Percentiles rank a stretch among this genome's conserved stretches.
Conservation (phyloP, 35 echinoderm and acorn worm species). For the Apostichopus californicus region DNA sequence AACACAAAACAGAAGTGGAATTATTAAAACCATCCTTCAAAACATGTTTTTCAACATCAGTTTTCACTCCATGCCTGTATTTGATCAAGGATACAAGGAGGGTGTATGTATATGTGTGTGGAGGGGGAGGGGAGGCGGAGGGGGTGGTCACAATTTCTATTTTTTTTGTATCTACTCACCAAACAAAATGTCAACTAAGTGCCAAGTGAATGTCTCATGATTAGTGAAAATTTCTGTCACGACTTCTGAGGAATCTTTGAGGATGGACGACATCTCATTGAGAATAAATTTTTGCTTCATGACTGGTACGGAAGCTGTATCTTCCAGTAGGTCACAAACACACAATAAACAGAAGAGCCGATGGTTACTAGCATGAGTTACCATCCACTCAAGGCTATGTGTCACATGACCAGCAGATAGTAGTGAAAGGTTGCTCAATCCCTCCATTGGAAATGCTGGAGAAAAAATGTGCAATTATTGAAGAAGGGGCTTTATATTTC, state of each 20-base stretch:
- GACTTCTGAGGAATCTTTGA: background rate
- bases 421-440: slow-evolving; percentile 12
- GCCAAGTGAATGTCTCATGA: slow-evolving; percentile 35
- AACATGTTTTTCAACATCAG: too few species aligned
- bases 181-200: slow-evolving; percentile 9
- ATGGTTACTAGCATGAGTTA: background rate
- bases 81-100: too few species aligned
- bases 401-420: background rate
- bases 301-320: background rate
- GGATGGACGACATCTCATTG: background rate
- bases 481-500: too few species aligned
- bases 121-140: too few species aligned
- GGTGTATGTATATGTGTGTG: too few species aligned
- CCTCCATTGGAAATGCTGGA: background rate
- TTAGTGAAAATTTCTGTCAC: background rate
- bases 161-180: background rate
- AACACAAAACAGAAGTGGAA: too few species aligned
- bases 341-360: slow-evolving; percentile 5
- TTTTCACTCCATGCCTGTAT: too few species aligned
- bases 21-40: too few species aligned
- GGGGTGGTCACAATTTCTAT: too few species aligned
- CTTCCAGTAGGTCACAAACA: background rate
- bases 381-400: slow-evolving; percentile 30
- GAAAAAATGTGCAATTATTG: too few species aligned
- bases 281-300: slow-evolving; percentile 26